Evolutionary conservation across 2,797 vertebrate species (phyloP).

Genomic region (Melanotaenia boesemani): DNA sequence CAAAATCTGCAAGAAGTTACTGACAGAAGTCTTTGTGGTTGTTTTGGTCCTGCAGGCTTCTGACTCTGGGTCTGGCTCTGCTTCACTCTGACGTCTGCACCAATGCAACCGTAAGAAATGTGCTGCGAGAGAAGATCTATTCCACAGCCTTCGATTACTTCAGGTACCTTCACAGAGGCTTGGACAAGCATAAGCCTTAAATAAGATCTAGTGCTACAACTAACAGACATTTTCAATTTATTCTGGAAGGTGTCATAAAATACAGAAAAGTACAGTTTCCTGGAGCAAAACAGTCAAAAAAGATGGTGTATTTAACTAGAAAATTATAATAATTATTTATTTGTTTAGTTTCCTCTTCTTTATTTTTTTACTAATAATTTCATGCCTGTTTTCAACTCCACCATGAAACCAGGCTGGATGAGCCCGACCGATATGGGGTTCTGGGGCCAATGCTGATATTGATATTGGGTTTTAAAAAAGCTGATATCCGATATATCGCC

Average conservation of each 20-base stretch:
- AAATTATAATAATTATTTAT: no score
- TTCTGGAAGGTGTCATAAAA: neutral
- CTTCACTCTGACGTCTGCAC: constrained; percentile 97
- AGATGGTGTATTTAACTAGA: no score
- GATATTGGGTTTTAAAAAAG: no score
- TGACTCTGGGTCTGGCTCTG: constrained; percentile 92
- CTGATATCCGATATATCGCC: no score
- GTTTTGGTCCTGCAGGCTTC: constrained; percentile 79
- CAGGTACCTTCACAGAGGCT: constrained; percentile 82
- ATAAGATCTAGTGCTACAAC: neutral
- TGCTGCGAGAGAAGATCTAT: constrained; percentile 97
- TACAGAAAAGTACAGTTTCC: no score
- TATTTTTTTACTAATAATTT: no score
- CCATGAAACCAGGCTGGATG: no score
- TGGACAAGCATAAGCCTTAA: neutral
- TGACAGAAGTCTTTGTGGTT: neutral
- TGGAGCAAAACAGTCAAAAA: no score
- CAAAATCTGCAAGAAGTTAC: neutral
- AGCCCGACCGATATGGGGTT: no score
- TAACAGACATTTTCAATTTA: neutral
- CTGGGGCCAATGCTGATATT: no score
- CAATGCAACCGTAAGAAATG: constrained; percentile 93
- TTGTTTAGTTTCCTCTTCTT: no score
- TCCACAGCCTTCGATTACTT: constrained; percentile 98
- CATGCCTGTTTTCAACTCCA: no score